A percentile compares a stretch with the other conserved stretches of the same genome.
Conservation (phyloP, 2,888 invertebrate genomes). For the Sacculina carcini region DNA sequence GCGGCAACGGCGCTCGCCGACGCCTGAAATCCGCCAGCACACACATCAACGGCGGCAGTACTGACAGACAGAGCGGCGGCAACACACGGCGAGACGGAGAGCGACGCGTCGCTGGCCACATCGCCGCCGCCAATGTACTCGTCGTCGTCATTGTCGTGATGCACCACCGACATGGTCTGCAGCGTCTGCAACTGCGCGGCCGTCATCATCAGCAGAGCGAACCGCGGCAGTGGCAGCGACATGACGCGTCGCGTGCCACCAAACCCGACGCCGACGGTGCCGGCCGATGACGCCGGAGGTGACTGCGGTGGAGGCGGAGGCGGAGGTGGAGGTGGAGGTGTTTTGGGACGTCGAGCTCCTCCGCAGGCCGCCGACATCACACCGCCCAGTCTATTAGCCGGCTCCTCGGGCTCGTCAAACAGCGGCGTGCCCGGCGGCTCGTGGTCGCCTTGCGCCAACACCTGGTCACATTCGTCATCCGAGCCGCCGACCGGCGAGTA, state of each 20-base stretch:
- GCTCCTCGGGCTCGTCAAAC: constrained; percentile 52
- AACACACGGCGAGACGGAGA: constrained; percentile 31
- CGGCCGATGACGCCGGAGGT: constrained; percentile 9
- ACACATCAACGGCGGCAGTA: constrained; percentile 66
- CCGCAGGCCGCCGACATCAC: not conserved
- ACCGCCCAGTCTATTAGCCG: constrained; percentile 17
- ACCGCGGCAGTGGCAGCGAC: constrained; percentile 61
- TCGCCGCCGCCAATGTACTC: constrained; percentile 1
- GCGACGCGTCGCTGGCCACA: not conserved
- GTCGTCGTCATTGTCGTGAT: constrained; percentile 10
- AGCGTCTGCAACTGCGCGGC: constrained; percentile 13
- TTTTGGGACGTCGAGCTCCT: constrained; percentile 4
- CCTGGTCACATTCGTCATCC: not conserved
- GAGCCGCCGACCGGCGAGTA: not conserved
- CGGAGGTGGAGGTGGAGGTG: too few species aligned
- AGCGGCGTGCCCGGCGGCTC: constrained; percentile 46
- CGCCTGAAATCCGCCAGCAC: constrained; percentile 18
- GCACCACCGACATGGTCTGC: constrained; percentile 9
- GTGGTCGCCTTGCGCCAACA: not conserved
- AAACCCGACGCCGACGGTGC: constrained; percentile 9
- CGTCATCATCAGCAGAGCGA: constrained; percentile 27
- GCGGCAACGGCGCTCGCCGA: not conserved
- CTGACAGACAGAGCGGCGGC: constrained; percentile 37
- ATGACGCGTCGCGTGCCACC: constrained; percentile 32
- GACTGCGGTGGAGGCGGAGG: constrained; percentile 11